phyloP scores from a whole-genome alignment of 92 coral and sea anemone genomes.

The Montipora capitata region DNA sequence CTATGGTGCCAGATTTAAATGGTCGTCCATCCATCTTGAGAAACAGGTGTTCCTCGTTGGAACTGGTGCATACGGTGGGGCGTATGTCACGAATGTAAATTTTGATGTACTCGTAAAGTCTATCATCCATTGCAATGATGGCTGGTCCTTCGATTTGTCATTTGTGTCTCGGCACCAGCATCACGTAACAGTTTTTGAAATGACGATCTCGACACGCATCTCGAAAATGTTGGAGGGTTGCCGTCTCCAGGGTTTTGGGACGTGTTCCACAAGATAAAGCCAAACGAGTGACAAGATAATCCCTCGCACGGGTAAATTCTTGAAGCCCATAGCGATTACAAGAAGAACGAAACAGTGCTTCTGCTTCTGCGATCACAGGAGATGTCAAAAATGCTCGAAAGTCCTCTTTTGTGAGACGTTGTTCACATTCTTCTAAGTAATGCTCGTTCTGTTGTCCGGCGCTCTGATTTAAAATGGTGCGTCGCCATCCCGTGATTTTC shows the following conservation, averaged over 20 bases:
- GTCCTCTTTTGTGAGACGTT: not conserved
- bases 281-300: constrained; percentile 1
- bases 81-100: constrained; percentile 2
- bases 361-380: not conserved
- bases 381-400: not conserved
- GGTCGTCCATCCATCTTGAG: not conserved
- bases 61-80: not conserved
- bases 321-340: not conserved
- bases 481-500: not conserved
- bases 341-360: not conserved
- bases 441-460: not conserved
- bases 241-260: not conserved
- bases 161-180: not conserved
- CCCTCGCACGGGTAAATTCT: not conserved
- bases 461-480: not conserved
- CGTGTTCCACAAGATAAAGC: constrained; percentile 1
- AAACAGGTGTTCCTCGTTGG: not conserved
- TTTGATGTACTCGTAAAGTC: not conserved
- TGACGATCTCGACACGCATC: not conserved
- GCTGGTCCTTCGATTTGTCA: not conserved
- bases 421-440: not conserved
- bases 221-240: not conserved
- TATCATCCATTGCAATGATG: not conserved
- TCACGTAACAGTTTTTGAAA: not conserved
- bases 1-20: not conserved